A percentile compares a stretch with the other conserved stretches of the same genome.
Evolutionary conservation across 37 sponge, comb jelly and placozoan genomes (phyloP).

Genomic region (Geodia barretti): DNA sequence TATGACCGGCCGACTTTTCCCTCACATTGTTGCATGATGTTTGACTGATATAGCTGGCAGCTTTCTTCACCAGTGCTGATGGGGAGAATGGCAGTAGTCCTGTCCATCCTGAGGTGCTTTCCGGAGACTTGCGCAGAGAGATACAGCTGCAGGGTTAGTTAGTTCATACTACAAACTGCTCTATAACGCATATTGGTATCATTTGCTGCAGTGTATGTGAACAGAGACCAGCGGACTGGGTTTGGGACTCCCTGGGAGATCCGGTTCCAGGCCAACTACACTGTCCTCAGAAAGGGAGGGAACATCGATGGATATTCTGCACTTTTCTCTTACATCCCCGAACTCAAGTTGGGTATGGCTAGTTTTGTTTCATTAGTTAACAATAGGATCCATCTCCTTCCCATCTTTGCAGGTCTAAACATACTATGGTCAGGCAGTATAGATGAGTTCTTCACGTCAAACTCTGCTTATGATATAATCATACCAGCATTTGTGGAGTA

Average conservation of each 20-base stretch:
- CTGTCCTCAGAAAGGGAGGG: constrained; percentile 68
- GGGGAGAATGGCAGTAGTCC: neutral
- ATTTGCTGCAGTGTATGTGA: constrained; percentile 55
- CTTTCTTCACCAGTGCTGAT: constrained; percentile 17
- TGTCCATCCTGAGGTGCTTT: constrained; percentile 4
- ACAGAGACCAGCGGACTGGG: constrained; percentile 54
- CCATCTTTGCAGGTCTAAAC: constrained; percentile 7
- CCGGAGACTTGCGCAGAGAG: constrained; percentile 15
- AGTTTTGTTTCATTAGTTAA: neutral
- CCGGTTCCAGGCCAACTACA: constrained; percentile 44
- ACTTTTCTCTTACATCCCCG: constrained; percentile 63
- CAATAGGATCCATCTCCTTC: neutral
- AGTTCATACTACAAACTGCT: neutral
- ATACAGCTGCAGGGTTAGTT: constrained; percentile 26
- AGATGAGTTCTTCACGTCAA: constrained; percentile 30
- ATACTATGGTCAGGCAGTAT: constrained; percentile 55
- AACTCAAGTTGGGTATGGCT: constrained; percentile 61
- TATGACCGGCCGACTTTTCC: too few species aligned
- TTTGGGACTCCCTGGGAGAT: constrained; percentile 89
- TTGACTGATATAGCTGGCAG: constrained; percentile 22
- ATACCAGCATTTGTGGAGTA: neutral
- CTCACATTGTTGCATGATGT: too few species aligned
- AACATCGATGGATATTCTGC: constrained; percentile 78
- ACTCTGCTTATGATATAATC: neutral
- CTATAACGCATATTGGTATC: neutral